Conservation (phyloP, 2,797 vertebrate species). For the Malacoraja senta region DNA sequence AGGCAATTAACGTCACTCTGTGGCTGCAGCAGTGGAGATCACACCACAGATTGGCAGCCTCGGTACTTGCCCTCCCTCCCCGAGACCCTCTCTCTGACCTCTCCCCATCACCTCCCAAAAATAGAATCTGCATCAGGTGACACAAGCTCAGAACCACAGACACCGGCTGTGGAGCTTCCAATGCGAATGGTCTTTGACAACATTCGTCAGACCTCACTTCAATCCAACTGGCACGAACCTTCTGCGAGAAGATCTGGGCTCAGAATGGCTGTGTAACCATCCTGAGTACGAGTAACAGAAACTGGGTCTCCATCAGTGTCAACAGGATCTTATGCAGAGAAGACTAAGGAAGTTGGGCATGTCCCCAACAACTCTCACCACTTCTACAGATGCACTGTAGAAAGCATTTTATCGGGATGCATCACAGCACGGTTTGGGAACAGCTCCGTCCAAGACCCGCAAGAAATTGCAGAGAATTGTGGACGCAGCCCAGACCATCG, state of each 20-base stretch:
- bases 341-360: too few species aligned
- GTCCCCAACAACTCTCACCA: too few species aligned
- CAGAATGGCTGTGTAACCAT: background rate
- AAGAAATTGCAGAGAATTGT: too few species aligned
- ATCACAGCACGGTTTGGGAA: too few species aligned
- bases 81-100: background rate
- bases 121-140: background rate
- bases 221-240: background rate
- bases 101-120: background rate
- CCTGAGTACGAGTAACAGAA: background rate
- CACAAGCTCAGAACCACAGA: background rate
- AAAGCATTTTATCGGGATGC: too few species aligned
- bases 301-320: background rate
- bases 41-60: background rate
- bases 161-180: too few species aligned
- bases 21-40: background rate
- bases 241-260: background rate
- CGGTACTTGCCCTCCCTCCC: too few species aligned
- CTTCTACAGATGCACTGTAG: too few species aligned
- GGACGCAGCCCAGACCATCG: too few species aligned
- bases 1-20: background rate
- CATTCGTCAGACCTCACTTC: background rate
- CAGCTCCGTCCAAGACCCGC: too few species aligned
- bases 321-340: background rate
- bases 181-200: background rate